Evolutionary conservation across 37 sponge, comb jelly and placozoan species (phyloP), one percentile per base, ranked within the genome.

Genomic region (Chondrilla cf. caribensis): DNA sequence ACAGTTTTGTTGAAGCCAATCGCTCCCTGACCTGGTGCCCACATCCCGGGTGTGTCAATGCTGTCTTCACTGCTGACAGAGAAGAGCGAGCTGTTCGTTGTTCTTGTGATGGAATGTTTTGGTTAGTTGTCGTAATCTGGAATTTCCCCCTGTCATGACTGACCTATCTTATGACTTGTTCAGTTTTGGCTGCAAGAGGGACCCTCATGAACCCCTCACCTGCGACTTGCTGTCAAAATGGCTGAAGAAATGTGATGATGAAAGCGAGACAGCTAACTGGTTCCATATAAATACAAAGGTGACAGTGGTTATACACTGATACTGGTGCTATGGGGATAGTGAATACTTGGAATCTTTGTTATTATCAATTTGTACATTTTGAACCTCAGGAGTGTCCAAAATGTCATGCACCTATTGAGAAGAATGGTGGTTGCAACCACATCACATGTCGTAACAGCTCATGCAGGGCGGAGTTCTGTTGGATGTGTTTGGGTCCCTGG

Each of bases 391-490:
- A 93, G 58, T 96, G 97, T 83, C 91, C 91, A 0, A 96, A 93
- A 84, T 96, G 97, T 82, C 89, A 79, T 51, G 87, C 92, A 14
- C 88, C 97, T 43, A 96, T 96, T 82, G 97, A 96, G 86, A 96
- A 96, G 84, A 93, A 82, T 83, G 97, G 97, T 26, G 97, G 97
- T 39, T 96, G 97, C 68, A 96, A 96, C 44, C 97, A 96, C 88
- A 93, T 96, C 91, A 72, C 88, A 37, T 94, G 95, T 65, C 72
- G 85, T 18, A 89, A 89, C 38, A 77, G 18, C 33, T 75, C 84
- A 0, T 94, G 95, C 40, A 88, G 84, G 84, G 84, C 85, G 4
- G 97, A 96, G 79, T 96, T 93, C 78, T 96, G 97, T 32, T 96
- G 97, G 97, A 83, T 89, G 35, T 96, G 97, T 68, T 86, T 90